Conservation (phyloP, 2,797 vertebrate species). For the Protonibea diacanthus region DNA sequence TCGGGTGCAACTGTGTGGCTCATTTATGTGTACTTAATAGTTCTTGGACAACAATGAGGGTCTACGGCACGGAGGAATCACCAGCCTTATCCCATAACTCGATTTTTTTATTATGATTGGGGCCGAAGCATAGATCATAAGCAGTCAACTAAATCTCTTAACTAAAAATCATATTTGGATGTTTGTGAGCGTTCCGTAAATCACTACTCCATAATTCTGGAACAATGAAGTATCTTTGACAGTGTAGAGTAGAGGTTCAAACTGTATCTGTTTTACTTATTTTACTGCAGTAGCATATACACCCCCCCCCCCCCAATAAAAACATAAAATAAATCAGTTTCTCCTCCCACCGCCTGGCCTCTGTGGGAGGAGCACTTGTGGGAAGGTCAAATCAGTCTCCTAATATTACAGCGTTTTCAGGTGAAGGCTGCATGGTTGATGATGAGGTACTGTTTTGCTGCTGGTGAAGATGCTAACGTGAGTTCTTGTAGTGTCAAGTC, state of each 20-base stretch:
- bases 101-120: background rate
- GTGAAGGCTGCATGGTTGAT: background rate
- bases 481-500: background rate
- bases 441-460: conserved; percentile 9
- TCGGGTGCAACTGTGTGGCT: background rate
- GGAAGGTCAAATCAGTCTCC: conserved; percentile 27
- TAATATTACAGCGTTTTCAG: background rate
- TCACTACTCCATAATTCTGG: background rate
- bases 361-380: conserved; percentile 2
- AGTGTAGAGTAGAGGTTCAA: background rate
- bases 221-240: background rate
- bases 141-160: background rate
- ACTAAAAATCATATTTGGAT: background rate
- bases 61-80: background rate
- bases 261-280: background rate
- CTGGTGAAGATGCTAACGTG: background rate
- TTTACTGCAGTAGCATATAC: background rate
- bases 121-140: too few species aligned
- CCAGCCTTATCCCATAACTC: background rate
- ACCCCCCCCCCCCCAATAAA: too few species aligned
- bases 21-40: background rate
- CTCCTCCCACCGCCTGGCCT: background rate
- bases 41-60: background rate
- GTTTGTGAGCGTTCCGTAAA: background rate
- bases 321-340: background rate